Conservation (phyloP, 2,113 vertebrate species). For the Podarcis cretensis region DNA sequence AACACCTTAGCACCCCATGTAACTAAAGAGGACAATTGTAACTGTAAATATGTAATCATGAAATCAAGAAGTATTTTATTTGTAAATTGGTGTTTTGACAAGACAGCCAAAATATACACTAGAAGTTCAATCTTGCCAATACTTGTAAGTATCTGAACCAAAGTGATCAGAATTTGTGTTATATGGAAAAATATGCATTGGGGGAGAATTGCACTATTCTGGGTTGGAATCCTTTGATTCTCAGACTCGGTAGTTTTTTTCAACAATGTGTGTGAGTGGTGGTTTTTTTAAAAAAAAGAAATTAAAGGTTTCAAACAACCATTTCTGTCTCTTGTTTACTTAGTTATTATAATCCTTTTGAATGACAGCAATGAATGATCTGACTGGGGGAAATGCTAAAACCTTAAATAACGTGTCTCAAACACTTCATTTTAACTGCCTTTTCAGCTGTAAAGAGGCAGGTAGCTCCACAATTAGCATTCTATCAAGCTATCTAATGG, state of each 20-base stretch:
- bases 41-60: slow-evolving; percentile 46
- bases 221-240: slow-evolving; percentile 67
- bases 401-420: no score
- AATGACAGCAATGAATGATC: background rate
- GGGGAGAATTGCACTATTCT: slow-evolving; percentile 72
- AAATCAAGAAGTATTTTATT: slow-evolving; percentile 68
- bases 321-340: slow-evolving; percentile 16
- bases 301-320: slow-evolving; percentile 78
- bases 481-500: background rate
- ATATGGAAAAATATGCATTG: slow-evolving; percentile 47
- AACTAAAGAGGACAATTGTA: slow-evolving; percentile 33
- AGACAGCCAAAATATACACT: slow-evolving; percentile 68
- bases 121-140: slow-evolving; percentile 75
- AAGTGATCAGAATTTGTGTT: slow-evolving; percentile 72
- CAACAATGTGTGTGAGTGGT: slow-evolving; percentile 69
- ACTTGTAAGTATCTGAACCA: slow-evolving; percentile 75
- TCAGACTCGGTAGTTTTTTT: slow-evolving; percentile 70
- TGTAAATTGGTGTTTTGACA: slow-evolving; percentile 70
- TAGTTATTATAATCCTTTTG: background rate
- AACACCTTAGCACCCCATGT: slow-evolving; percentile 21
- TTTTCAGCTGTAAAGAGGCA: background rate
- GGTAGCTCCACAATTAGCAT: background rate
- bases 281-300: slow-evolving; percentile 68
- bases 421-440: background rate
- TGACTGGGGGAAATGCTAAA: background rate